A percentile compares a stretch with the other conserved stretches of the same genome.
These are phyloP conservation scores for Resseliella maxima DNA, from an alignment of 2,888 invertebrate genomes.

Conservation along the genomic window DNA sequence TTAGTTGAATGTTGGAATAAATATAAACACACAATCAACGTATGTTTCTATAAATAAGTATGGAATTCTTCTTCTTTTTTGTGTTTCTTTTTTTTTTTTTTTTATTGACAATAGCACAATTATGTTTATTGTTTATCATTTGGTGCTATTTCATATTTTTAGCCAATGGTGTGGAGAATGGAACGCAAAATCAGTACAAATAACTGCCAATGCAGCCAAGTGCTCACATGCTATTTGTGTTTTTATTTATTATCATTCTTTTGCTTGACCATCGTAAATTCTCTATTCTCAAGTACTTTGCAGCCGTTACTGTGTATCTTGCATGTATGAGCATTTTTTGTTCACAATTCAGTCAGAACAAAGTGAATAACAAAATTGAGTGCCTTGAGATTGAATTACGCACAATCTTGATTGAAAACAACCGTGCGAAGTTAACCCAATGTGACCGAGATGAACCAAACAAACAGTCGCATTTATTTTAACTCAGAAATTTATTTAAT, in stretches of 20 bases:
- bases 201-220: neutral
- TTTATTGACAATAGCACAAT: slow-evolving; percentile 53
- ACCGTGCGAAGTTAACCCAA: neutral
- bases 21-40: no score
- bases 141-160: neutral
- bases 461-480: slow-evolving; percentile 38
- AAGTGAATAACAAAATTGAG: neutral
- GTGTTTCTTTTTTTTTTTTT: neutral
- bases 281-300: neutral
- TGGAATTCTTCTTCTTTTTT: no score
- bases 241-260: slow-evolving; percentile 24
- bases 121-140: slow-evolving; percentile 47
- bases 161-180: neutral
- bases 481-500: neutral
- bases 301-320: neutral
- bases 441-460: neutral
- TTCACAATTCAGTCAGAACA: neutral
- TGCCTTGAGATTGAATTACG: slow-evolving; percentile 37
- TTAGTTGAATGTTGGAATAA: no score
- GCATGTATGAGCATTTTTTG: neutral
- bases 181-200: neutral
- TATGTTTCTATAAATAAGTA: slow-evolving; percentile 46
- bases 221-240: neutral
- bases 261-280: neutral
- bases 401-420: slow-evolving; percentile 45